phyloP scores from a whole-genome alignment of 2,113 vertebrate genomes.

The Bufo bufo region DNA sequence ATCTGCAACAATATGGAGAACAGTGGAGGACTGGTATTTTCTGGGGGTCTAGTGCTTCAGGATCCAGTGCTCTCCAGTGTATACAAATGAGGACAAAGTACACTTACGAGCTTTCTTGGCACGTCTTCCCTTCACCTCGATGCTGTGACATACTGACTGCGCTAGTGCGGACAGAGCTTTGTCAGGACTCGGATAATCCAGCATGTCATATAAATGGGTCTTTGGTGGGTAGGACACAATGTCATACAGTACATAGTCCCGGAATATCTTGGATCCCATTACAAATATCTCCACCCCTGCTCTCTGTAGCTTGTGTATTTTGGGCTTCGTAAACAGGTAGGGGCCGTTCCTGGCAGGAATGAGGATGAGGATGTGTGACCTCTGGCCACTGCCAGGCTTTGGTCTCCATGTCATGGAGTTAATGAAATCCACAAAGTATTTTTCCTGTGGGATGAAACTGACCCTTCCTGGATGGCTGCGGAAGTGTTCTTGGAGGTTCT shows the following conservation, averaged over 20 bases:
- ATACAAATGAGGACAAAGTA: not conserved
- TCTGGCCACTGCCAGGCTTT: too few relatives aligned
- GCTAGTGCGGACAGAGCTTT: not conserved
- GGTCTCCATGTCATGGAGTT: conserved; percentile 9
- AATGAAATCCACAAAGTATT: not conserved
- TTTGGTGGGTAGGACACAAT: conserved; percentile 10
- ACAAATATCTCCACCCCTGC: not conserved
- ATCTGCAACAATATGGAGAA: not conserved
- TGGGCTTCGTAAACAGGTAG: not conserved
- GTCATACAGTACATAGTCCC: not conserved
- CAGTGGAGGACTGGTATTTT: not conserved
- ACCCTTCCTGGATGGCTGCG: not conserved
- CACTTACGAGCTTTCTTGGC: conserved; percentile 20
- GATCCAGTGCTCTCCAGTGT: not conserved
- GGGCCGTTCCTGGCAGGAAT: fast-evolving
- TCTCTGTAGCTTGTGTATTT: not conserved
- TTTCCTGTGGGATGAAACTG: not conserved
- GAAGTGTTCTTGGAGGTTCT: not conserved
- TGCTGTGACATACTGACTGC: not conserved
- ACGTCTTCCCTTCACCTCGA: not conserved
- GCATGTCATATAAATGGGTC: not conserved
- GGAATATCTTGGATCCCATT: not conserved
- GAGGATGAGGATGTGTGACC: not conserved
- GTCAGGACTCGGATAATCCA: not conserved
- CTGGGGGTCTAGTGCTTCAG: not conserved